Base-by-base conservation (phyloP, 2,797 vertebrate genomes). In the Gymnocypris eckloni region DNA sequence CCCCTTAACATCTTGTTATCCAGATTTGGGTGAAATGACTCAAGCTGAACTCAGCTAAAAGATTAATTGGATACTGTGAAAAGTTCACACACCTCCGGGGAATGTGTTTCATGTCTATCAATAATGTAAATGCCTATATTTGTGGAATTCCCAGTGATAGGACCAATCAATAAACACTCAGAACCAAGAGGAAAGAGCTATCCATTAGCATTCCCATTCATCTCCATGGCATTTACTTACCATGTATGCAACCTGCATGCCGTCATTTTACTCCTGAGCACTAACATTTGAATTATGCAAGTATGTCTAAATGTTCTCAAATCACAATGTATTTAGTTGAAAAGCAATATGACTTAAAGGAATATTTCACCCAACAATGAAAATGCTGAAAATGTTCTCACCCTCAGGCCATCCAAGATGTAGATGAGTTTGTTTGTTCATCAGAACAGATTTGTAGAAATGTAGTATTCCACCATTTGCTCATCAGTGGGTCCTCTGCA, bases 11-110 rank as follows among this genome's bases (percentile, higher is more conserved):
- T 90, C 92, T 94, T 94, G 90, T 94, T 95, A 94, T 93, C 92
- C 91, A 91, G 92, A 93, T 92, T 92, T 92, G 92, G 89, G 89
- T 89, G 88, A 93, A 89, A 90, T 86, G 91, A 89, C 86, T 90
- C 89, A 81, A 87, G 92, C 93, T 94, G 92, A 94, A 94, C 93
- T 94, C 93, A 95, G 94, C 93, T 94, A 93, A 95, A 95, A 94
- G 92, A 94, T 94, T 96, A 95, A 96, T 95, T 96, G 94, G 91
- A 94, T 93, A 92, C 88, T 88, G 81, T 7, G 84, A 90, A 94
- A 95, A 94, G 94, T 95, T 95, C 93, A 94, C 90, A 92, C 93
- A 90, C 89, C 93, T 92, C 80, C 80, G 79, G 91, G 92, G 90
- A 89, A 90, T 91, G 92, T 84, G 50, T 91, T 91, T 90, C 90